These are phyloP conservation scores for Agrochola lychnidis DNA, from an alignment of 2,888 invertebrate species.

Conservation along the genomic window DNA sequence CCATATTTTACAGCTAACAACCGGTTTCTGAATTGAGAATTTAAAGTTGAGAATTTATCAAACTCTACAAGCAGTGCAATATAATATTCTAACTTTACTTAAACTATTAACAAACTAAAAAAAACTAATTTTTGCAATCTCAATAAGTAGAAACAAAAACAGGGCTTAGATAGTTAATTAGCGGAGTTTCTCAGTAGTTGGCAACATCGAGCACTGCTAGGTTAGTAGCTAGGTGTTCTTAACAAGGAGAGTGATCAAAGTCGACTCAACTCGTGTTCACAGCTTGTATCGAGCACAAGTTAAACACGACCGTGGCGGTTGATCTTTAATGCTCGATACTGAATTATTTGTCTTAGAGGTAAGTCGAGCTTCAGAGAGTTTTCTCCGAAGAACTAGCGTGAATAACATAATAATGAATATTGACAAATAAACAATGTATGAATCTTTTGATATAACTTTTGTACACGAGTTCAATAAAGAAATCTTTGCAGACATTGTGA, in stretches of 20 bases:
- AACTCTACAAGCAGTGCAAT: not conserved
- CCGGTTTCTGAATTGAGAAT: not conserved
- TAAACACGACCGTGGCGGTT: not conserved
- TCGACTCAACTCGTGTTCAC: conserved; percentile 27
- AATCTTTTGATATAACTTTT: not conserved
- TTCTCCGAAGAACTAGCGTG: not conserved
- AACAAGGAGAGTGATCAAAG: conserved; percentile 26
- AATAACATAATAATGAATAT: not conserved
- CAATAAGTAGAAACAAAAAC: not conserved
- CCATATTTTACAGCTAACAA: not conserved
- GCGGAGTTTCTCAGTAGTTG: conserved; percentile 6
- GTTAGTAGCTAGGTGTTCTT: not conserved
- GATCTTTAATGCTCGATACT: not conserved
- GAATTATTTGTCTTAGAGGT: not conserved
- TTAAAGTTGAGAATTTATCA: not conserved
- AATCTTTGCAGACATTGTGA: not conserved
- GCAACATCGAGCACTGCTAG: not conserved
- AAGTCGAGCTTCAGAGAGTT: not conserved
- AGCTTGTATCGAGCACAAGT: conserved; percentile 20
- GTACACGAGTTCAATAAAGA: not conserved
- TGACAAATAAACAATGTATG: not conserved
- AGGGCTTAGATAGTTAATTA: conserved; percentile 6
- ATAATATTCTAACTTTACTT: too few relatives aligned
- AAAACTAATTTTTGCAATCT: not conserved
- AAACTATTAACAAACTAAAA: not conserved